These are phyloP conservation scores for Serinus canaria DNA, from an alignment of 2,113 vertebrate species.

Conservation along the genomic window DNA sequence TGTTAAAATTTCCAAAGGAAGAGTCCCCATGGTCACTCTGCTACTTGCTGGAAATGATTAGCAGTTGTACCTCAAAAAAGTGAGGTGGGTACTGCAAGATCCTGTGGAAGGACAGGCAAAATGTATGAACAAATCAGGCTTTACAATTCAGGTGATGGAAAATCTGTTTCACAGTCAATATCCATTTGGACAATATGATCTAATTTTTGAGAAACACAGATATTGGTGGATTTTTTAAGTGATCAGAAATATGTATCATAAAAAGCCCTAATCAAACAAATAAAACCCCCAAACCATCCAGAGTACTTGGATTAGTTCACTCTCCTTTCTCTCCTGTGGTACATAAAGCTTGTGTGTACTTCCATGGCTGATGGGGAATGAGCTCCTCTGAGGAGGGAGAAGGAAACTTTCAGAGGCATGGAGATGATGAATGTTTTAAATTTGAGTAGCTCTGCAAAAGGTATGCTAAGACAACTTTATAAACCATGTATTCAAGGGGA, in stretches of 20 bases:
- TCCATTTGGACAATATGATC: too few species aligned
- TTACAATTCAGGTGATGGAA: not conserved
- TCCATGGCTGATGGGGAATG: not conserved
- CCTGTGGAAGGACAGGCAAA: rapidly evolving
- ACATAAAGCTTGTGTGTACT: not conserved
- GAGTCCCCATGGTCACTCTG: not conserved
- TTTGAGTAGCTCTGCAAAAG: not conserved
- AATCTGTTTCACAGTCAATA: not conserved
- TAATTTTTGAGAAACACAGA: not conserved
- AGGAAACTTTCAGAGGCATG: not conserved
- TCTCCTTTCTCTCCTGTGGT: not conserved
- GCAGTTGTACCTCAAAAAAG: not conserved
- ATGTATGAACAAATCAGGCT: not conserved
- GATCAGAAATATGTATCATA: not conserved
- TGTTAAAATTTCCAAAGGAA: not conserved
- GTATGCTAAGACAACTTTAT: not conserved
- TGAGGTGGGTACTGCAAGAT: not conserved
- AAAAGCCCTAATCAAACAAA: not conserved
- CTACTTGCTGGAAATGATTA: not conserved
- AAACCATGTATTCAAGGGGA: not conserved
- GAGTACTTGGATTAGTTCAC: not conserved
- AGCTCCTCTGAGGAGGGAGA: not conserved
- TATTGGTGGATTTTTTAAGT: not conserved
- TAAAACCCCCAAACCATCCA: rapidly evolving
- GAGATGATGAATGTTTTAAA: not conserved